Conservation (phyloP, 2,888 invertebrate genomes). For the Amiota mariae region DNA sequence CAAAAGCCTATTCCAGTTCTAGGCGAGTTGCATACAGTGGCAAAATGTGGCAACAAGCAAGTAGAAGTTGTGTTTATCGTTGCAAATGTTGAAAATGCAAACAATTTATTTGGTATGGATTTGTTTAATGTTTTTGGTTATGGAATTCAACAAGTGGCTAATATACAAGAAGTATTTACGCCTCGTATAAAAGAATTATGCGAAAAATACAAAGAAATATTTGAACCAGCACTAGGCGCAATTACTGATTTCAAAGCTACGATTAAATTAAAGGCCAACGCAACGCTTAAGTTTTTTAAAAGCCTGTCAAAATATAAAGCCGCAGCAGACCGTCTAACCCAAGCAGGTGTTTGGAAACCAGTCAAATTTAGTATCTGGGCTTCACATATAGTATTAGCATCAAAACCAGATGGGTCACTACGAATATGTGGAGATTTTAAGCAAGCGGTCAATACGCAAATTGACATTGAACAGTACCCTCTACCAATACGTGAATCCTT, state of each 20-base stretch:
- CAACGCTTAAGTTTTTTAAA: not conserved
- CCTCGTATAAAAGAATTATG: not conserved
- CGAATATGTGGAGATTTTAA: not conserved
- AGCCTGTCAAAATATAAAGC: not conserved
- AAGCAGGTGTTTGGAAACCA: not conserved
- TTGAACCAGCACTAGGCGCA: not conserved
- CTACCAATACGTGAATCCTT: not conserved
- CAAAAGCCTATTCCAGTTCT: not conserved
- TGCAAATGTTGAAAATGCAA: too few species aligned
- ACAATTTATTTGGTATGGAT: too few species aligned
- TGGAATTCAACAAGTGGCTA: not conserved
- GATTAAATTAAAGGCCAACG: not conserved
- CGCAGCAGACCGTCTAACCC: too few species aligned
- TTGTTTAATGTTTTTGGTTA: not conserved
- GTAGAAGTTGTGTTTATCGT: too few species aligned
- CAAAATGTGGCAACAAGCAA: too few species aligned
- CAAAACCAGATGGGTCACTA: slow-evolving; percentile 6
- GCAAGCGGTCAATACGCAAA: not conserved
- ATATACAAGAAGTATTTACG: not conserved
- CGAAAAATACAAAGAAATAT: not conserved
- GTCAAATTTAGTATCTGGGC: not conserved
- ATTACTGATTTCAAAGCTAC: not conserved
- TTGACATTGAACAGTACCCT: not conserved
- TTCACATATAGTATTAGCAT: not conserved
- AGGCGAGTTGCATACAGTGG: not conserved